Evolutionary conservation across 1,140 invertebrate species (phyloP), one percentile per base, ranked within the genome.

Genomic region (Colletes latitarsis): DNA sequence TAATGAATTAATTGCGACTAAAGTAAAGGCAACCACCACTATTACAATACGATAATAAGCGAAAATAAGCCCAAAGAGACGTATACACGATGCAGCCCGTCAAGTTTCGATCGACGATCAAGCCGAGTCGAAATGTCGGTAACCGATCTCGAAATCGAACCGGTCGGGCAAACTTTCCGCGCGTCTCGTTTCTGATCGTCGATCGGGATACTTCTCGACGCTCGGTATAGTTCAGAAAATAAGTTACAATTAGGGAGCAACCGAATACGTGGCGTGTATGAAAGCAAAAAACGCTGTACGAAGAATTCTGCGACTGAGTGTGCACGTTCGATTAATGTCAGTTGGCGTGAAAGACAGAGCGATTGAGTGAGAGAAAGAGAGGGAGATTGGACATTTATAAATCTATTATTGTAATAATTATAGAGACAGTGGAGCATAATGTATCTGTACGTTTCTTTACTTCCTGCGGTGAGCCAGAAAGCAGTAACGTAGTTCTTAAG

Each of bases 181-280:
- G 43, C 9, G 30, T 30, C 30, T 46, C 49, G 49, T 69, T 39
- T 62, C 19, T 41, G 66, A 55, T 81, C 57, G 39, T 81, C 57
- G 82, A 84, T 71, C 57, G 73, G 15, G 14, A 17, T 55, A 73
- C 30, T 63, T 30, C 15, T 62, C 52, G 82, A 49, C 70, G 55
- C 67, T 72, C 62, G 62, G 68, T 69, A 77, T 58, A 49, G 72
- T 77, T 75, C 52, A 63, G 58, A 71, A 66, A 84, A 85, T 81
- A 84, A 84, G 15, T 85, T 84, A 84, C 63, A 81, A 81, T 85
- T 85, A 85, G 82, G 82, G 82, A 84, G 68, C 82, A 85, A 85
- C 70, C 72, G 82, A 76, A 49, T 80, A 75, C 58, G 64, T 76
- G 83, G 30, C 30, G 82, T 73, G 78, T 43, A 41, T 41, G 70